Evolutionary conservation across 1,140 invertebrate species (phyloP), one percentile per base, ranked within the genome.

Genomic region (Drosophila grimshawi): DNA sequence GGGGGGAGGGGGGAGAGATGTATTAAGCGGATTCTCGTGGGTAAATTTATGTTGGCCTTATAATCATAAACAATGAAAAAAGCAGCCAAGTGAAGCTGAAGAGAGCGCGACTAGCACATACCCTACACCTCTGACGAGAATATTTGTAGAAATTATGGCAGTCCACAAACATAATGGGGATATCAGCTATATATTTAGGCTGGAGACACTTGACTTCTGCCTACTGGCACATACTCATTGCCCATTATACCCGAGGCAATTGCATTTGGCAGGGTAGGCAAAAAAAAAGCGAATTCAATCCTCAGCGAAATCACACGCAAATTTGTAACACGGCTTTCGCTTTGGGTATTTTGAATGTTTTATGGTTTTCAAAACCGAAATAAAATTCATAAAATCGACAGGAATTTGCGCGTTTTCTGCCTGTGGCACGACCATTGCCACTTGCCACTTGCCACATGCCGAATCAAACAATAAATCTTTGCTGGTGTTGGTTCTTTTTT

Each of bases 381-480:
- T 80, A 83, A 83, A 83, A 83, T 82, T 82, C 80, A 82, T 83
- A 83, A 83, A 83, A 79, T 83, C 76, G 76, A 83, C 80, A 49
- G 76, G 53, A 73, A 83, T 76, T 72, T 56, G 67, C 66, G 57
- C 52, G 39, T 64, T 66, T 62, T 48, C 35, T 41, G 53, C 45
- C 73, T 51, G 63, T 35, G 69, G 69, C 30, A 56, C 37, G 55
- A 19, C 49, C 57, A 60, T 52, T 67, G 53, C 64, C 55, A 37
- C 53, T 55, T 60, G 66, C 66, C 60, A 35, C 60, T 19, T 49
- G 55, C 55, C 45, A 33, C 45, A 60, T 52, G 59, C 66, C 39
- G 65, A 68, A 59, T 86, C 82, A 86, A 86, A 86, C 83, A 86
- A 86, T 86, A 86, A 86, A 86, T 86, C 82, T 86, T 78, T 57